Base-by-base conservation (phyloP, 2,888 invertebrate species). In the Pegoplata infirma region DNA sequence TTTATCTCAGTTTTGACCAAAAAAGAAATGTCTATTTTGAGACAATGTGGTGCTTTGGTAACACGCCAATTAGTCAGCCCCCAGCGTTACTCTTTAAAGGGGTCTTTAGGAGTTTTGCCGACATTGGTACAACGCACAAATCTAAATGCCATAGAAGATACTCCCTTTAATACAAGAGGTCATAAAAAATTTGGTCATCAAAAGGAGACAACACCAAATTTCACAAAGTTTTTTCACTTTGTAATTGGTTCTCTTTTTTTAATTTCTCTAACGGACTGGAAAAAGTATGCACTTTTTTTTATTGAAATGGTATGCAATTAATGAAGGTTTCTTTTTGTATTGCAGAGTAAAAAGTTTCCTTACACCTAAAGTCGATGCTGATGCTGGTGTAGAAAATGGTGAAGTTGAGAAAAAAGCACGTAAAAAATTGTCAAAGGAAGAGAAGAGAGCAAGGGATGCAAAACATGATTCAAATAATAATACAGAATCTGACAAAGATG, bases 141-240 rank as follows among this genome's bases (percentile, higher is more conserved):
- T 40, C 16, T 63, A 3, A 59, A 66, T 44, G 66, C 58, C 16
- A 47, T 61, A 21, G 55, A 47, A 2, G 25, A 10, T 14, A 69
- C 32, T 3, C 46, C 61, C 5, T 59, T 68, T n/a, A 79, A 80
- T 25, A 56, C 69, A 1, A 85, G 91, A n/a, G 85, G 88, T 10
- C 89, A 91, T 82, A 92, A 91, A 84, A 91, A 92, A 80, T 92
- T 92, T 84, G 92, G 92, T 0, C 92, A 92, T 81, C 90, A 90
- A 83, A 85, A 87, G 4, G 88, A 90, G 64, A 85, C 85, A 17
- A 87, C 87, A 5, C 89, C 91, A 0, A 83, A 28, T 0, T 5
- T 90, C 5, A 90, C 91, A 0, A 91, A 88, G 81, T 81, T 88
- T 19, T 92, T 88, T 83, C 90, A 90, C 82, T 71, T 85, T 0